Conservation (phyloP, 2,888 invertebrate genomes). For the Falcaria lacertinaria region DNA sequence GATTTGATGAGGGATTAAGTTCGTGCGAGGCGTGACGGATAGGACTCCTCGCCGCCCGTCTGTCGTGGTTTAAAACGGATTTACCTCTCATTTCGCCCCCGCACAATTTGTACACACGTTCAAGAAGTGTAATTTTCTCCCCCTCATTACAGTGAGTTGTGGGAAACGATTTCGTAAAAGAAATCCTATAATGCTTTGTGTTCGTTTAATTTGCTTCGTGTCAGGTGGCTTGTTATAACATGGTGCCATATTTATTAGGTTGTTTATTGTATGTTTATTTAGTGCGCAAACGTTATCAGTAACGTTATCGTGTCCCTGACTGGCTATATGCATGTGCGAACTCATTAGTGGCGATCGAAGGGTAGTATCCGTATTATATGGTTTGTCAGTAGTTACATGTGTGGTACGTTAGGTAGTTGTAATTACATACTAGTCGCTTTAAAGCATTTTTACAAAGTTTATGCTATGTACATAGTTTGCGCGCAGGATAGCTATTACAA, state of each 20-base stretch:
- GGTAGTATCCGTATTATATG: no score
- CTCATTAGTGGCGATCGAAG: no score
- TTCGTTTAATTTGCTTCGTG: neutral
- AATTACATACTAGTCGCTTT: no score
- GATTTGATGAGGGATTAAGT: constrained; percentile 77
- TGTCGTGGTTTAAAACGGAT: constrained; percentile 70
- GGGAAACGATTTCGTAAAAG: neutral
- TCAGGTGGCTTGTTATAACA: neutral
- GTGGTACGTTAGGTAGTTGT: no score
- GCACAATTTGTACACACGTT: constrained; percentile 64
- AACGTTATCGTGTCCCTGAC: no score
- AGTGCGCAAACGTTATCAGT: no score
- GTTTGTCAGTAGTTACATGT: no score
- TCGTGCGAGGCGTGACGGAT: constrained; percentile 72
- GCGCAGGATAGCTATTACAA: neutral
- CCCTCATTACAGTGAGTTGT: constrained; percentile 27
- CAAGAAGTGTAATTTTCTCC: constrained; percentile 43
- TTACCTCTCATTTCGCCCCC: constrained; percentile 62
- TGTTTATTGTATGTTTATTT: no score
- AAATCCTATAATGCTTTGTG: neutral
- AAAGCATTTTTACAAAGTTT: no score
- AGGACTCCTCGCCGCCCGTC: constrained; percentile 56
- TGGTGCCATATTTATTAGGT: neutral
- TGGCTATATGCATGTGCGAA: no score
- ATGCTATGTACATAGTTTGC: neutral